These are phyloP conservation scores for Chaetodon trifasciatus DNA, from an alignment of 2,797 vertebrate genomes.

Conservation along the genomic window DNA sequence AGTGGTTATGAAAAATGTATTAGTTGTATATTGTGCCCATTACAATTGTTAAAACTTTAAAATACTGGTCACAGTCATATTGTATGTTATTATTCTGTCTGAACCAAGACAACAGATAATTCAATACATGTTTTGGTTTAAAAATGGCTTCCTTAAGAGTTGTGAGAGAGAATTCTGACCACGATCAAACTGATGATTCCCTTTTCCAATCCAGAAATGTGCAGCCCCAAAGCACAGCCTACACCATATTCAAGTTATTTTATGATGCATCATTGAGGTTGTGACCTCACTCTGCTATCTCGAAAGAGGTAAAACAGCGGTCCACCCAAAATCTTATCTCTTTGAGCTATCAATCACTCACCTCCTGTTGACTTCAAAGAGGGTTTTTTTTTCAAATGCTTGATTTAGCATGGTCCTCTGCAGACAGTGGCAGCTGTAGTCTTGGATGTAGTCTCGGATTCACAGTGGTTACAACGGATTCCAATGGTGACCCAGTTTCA, in stretches of 20 bases:
- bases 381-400: not conserved
- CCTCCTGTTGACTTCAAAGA: not conserved
- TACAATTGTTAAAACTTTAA: no score
- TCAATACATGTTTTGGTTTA: not conserved
- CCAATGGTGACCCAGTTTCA: constrained; percentile 38
- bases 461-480: constrained; percentile 16
- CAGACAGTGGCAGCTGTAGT: not conserved
- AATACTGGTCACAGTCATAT: not conserved
- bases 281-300: constrained; percentile 17
- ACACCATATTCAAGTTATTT: constrained; percentile 14
- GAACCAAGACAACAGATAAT: not conserved
- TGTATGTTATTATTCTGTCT: not conserved
- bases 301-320: constrained; percentile 15
- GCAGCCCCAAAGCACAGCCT: not conserved
- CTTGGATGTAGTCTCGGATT: not conserved
- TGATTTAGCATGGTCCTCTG: not conserved
- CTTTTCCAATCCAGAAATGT: not conserved
- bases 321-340: not conserved
- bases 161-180: not conserved
- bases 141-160: not conserved
- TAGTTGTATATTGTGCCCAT: no score
- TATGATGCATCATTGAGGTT: constrained; percentile 20
- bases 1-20: not conserved
- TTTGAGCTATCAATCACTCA: not conserved
- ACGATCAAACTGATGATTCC: not conserved